These are phyloP conservation scores for Chelidonichthys spinosus DNA, from an alignment of 2,797 vertebrate genomes.

Conservation along the genomic window DNA sequence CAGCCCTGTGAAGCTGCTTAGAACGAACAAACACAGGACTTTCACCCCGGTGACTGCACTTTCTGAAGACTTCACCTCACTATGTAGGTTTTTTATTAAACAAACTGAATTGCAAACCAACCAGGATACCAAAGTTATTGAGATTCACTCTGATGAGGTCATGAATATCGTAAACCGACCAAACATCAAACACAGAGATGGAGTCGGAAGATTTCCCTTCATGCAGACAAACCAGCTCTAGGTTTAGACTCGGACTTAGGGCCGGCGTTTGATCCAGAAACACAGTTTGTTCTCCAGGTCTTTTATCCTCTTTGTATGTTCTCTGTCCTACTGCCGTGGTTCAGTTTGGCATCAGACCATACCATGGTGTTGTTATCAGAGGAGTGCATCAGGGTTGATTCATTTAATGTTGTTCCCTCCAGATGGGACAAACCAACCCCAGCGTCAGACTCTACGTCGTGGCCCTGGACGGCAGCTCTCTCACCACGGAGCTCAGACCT, in stretches of 20 bases:
- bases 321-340: constrained; percentile 23
- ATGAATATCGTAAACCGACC: neutral
- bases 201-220: constrained; percentile 7
- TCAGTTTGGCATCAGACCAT: constrained; percentile 3
- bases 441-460: constrained; percentile 74
- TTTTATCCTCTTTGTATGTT: constrained; percentile 43
- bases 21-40: too few relatives aligned
- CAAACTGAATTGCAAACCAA: too few relatives aligned
- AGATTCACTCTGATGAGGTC: neutral
- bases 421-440: constrained; percentile 84
- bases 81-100: too few relatives aligned
- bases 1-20: too few relatives aligned
- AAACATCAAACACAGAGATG: too few relatives aligned
- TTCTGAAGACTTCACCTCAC: too few relatives aligned
- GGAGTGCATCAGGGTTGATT: too few relatives aligned
- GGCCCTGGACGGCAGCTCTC: constrained; percentile 74
- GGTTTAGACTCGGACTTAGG: constrained; percentile 33
- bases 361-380: too few relatives aligned
- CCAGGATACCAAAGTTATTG: neutral
- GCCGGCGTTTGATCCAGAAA: constrained; percentile 10
- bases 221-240: constrained; percentile 57
- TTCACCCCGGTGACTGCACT: too few relatives aligned
- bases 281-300: constrained; percentile 23
- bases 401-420: neutral
- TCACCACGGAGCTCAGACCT: constrained; percentile 74